Evolutionary conservation across 2,113 vertebrate species (phyloP).

Genomic region (Lanius collurio): DNA sequence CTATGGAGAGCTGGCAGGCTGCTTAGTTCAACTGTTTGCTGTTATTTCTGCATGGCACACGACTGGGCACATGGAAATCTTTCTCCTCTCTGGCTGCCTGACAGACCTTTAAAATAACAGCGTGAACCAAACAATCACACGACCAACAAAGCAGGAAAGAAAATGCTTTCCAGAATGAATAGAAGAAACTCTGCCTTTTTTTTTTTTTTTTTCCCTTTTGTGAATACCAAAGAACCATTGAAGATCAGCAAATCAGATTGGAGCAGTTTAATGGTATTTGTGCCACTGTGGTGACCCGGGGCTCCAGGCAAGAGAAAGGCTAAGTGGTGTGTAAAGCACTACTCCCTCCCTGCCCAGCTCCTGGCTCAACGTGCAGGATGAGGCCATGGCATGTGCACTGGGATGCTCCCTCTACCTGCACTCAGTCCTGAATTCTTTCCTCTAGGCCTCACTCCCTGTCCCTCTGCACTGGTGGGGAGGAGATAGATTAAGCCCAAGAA

Average conservation of each 20-base stretch:
- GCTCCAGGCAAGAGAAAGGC: background rate
- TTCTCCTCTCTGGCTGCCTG: background rate
- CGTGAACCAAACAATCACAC: background rate
- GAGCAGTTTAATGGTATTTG: background rate
- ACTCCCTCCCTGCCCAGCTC: background rate
- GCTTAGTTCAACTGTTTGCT: background rate
- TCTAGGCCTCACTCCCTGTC: background rate
- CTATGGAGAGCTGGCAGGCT: background rate
- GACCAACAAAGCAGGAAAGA: background rate
- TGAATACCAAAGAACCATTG: background rate
- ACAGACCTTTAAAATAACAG: slow-evolving; percentile 27
- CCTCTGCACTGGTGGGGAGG: background rate
- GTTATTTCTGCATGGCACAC: background rate
- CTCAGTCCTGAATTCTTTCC: background rate
- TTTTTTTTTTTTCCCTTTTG: background rate
- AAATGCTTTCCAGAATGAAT: slow-evolving; percentile 22
- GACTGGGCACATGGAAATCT: background rate
- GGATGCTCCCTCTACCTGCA: background rate
- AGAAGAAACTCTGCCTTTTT: background rate
- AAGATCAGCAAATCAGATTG: background rate
- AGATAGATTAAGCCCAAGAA: background rate
- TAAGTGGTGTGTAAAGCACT: background rate
- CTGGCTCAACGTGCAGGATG: background rate
- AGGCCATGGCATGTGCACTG: background rate
- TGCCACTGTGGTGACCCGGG: background rate